phyloP scores from a whole-genome alignment of 2,797 vertebrate species.

The Mormyrops attenuatus region DNA sequence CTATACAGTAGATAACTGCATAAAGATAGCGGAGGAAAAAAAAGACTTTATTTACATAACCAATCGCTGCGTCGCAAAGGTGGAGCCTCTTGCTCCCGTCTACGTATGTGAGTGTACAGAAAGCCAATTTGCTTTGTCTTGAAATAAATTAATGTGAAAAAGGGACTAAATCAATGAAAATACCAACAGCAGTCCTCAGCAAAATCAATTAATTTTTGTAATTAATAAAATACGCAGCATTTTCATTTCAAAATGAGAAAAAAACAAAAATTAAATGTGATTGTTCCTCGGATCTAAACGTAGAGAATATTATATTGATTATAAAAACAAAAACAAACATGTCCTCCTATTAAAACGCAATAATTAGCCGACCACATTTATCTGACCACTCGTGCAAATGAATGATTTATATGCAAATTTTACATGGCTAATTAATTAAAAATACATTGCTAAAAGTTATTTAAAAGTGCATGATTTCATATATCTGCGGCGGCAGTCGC shows the following conservation, averaged over 20 bases:
- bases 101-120: constrained; percentile 12
- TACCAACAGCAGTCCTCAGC: neutral
- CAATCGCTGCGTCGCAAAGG: constrained; percentile 80
- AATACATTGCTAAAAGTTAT: neutral
- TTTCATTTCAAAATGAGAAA: neutral
- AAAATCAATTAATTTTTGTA: neutral
- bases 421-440: neutral
- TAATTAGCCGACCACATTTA: neutral
- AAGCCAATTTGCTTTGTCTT: constrained; percentile 21
- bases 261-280: neutral
- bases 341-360: neutral
- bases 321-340: constrained; percentile 8
- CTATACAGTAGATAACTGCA: constrained; percentile 85
- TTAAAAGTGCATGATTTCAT: neutral
- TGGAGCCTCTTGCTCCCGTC: constrained; percentile 59
- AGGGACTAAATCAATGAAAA: constrained; percentile 19
- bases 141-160: constrained; percentile 12
- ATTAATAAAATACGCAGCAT: neutral
- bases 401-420: neutral
- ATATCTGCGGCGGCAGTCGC: neutral
- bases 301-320: neutral
- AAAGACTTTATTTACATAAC: constrained; percentile 85
- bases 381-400: neutral
- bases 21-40: constrained; percentile 47
- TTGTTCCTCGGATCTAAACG: neutral